Evolutionary conservation across 2,797 vertebrate genomes (phyloP).

Genomic region (Propithecus deckenii): DNA sequence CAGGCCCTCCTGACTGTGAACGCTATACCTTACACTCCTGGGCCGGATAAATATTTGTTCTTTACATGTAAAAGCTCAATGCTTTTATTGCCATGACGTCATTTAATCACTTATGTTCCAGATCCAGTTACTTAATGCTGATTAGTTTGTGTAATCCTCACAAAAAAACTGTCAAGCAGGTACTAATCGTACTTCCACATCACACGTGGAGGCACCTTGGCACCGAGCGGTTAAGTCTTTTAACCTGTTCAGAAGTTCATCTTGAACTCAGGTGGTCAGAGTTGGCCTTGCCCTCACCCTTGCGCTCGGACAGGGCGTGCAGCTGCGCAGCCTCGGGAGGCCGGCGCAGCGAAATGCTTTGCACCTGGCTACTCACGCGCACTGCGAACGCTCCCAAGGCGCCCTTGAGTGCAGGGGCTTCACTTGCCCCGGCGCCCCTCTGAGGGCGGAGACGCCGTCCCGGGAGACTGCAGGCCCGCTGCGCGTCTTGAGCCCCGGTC

Average conservation of each 20-base stretch:
- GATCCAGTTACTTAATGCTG: neutral
- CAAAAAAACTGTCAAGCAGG: neutral
- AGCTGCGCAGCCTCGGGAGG: neutral
- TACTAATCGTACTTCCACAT: neutral
- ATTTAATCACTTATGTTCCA: neutral
- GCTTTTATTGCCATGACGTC: neutral
- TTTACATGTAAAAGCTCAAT: neutral
- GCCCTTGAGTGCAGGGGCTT: neutral
- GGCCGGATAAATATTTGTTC: neutral
- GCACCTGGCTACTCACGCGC: fast-evolving
- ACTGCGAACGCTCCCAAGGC: too few relatives aligned
- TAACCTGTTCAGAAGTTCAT: neutral
- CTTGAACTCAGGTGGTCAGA: too few relatives aligned
- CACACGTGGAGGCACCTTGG: neutral
- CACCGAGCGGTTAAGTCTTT: fast-evolving
- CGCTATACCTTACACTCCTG: neutral
- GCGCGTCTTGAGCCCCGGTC: fast-evolving
- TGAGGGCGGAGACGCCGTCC: fast-evolving
- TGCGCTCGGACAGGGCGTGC: too few relatives aligned
- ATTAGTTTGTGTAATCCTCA: neutral
- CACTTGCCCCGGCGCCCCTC: neutral
- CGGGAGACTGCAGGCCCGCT: neutral
- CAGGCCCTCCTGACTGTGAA: neutral
- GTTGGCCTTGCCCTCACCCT: neutral
- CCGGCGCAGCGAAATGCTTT: neutral